Evolutionary conservation across 2,888 invertebrate species (phyloP), one percentile per base, ranked within the genome.

Genomic region (Cetonia aurata): DNA sequence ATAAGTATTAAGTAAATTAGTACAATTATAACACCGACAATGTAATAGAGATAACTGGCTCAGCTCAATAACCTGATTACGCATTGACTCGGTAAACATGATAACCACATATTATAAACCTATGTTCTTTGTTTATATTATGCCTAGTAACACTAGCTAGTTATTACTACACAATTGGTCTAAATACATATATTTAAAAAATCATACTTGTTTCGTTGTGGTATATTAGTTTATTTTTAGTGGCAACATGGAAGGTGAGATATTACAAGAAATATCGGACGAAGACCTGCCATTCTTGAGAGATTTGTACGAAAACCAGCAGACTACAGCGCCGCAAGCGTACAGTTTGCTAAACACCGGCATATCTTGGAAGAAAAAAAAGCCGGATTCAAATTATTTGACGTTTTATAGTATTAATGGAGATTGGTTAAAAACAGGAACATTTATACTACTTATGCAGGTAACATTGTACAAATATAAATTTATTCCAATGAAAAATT

Each of bases 371-470:
- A 77, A 79, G 31, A 74, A 77, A 41, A 71, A 65, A 42, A 70
- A 72, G 55, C 75, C 76, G 15, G 71, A 75, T 56, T 73, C 74
- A 53, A 74, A 75, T 10, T 75, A 75, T 42, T 71, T 86, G 68
- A 80, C 81, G 75, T 84, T 87, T n/a, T 86, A 82, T 70, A 84
- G 85, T 55, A 86, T 86, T 1, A 79, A 80, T 46, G 86, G 86
- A 37, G 80, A 86, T 65, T 77, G 83, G 37, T 37, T 62, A 52
- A 53, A 56, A 33, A 83, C 83, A 73, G 87, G 86, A 41, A 83
- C 80, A 17, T 80, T 82, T 57, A 71, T 83, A 68, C 79, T 77
- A 8, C 74, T 80, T 17, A 70, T 73, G 33, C 66, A 75, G 73
- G 76, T 73, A 69, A 65, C 62, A 66, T 25, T 25, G 4, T 13